Base-by-base conservation (phyloP, 2,797 vertebrate species). In the Antennarius maculatus region DNA sequence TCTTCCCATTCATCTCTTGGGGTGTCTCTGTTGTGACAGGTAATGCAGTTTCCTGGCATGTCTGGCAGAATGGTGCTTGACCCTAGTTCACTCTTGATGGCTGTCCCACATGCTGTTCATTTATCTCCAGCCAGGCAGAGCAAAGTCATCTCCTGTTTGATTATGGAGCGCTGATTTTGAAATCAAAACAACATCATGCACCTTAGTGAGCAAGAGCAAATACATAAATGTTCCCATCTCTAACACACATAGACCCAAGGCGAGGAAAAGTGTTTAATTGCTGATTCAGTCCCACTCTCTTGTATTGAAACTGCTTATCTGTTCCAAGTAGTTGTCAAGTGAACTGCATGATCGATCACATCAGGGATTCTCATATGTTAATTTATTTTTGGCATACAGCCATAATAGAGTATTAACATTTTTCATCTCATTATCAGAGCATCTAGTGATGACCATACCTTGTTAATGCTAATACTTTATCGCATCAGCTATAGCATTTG, bases 61-160 rank as follows among this genome's bases (percentile, higher is more conserved):
- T 60, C 43, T 63, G 64, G 59, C 65, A 72, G 78, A 86, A 80
- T 52, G 76, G 79, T 85, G 84, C 82, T 87, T 89, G 83, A 87
- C 86, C 82, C 77, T 66, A 12, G 76, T 31, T 63, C 79, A 80
- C 67, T 85, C 85, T 80, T 80, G 81, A 66, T 76, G 76, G 69
- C 77, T 71, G 81, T 82, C 78, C 71, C 45, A 45, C 80, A 69
- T 65, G 55, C 66, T 82, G 56, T 80, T 87, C 82, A 87, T 92
- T 89, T 84, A 86, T 92, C 83, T 90, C 74, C 66, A 82, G 74
- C 76, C 67, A 69, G 66, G 54, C 73, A 43, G 62, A 2, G 18
- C 7, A 0, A 62, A 74, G 63, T 62, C 3, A n/a, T 54, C 77
- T 71, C 71, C 69, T 70, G 75, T 85, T 81, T 60, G 50, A 83